phyloP scores from a whole-genome alignment of 2,113 vertebrate species.

The Nesoenas mayeri region DNA sequence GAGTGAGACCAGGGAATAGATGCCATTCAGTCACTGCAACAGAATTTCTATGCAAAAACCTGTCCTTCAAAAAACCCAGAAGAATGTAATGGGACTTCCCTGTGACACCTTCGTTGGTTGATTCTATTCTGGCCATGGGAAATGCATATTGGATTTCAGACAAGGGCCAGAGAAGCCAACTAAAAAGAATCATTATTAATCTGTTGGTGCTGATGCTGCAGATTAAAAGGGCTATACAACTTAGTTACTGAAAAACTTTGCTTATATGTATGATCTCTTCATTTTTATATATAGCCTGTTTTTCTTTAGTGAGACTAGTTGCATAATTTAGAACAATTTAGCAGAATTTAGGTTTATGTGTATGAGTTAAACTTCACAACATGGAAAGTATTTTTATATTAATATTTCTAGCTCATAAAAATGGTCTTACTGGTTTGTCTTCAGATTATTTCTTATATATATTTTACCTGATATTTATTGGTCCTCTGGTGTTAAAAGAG shows the following conservation, averaged over 20 bases:
- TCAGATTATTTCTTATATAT: not conserved
- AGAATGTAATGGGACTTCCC: not conserved
- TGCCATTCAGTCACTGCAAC: not conserved
- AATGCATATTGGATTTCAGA: not conserved
- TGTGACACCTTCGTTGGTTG: not conserved
- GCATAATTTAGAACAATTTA: not conserved
- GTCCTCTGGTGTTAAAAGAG: not conserved
- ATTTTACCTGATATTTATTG: not conserved
- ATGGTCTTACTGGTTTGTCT: not conserved
- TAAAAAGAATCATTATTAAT: not conserved
- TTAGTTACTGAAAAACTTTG: not conserved
- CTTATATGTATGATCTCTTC: not conserved
- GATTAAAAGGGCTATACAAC: not conserved
- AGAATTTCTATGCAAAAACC: conserved; percentile 10
- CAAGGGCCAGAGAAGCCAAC: not conserved
- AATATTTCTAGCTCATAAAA: not conserved
- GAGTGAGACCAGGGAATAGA: conserved; percentile 14
- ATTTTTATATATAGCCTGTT: not conserved
- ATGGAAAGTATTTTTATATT: not conserved
- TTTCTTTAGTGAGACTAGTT: not conserved
- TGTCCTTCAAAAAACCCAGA: conserved; percentile 6
- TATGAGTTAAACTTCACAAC: not conserved
- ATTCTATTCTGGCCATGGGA: not conserved
- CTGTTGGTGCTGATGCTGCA: not conserved
- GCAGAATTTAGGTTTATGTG: not conserved